Evolutionary conservation across 2,797 vertebrate species (phyloP).

Genomic region (Danio kyathit): DNA sequence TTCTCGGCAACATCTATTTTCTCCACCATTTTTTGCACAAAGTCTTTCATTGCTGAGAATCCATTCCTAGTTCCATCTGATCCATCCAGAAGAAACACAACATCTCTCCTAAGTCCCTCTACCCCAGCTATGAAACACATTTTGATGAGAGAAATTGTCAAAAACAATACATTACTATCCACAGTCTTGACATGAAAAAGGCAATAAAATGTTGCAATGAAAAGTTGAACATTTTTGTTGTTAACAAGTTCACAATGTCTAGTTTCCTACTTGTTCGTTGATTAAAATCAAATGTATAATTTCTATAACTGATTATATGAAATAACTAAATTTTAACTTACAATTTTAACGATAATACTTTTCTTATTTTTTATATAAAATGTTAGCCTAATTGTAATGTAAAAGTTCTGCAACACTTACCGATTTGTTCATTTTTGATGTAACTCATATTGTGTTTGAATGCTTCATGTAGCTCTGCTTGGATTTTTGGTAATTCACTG

Average conservation of each 20-base stretch:
- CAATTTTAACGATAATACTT: background rate
- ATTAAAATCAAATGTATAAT: no score
- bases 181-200: no score
- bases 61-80: slow-evolving; percentile 77
- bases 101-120: slow-evolving; percentile 75
- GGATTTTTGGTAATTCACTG: slow-evolving; percentile 57
- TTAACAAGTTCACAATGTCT: no score
- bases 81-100: slow-evolving; percentile 86
- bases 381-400: background rate
- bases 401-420: slow-evolving; percentile 41
- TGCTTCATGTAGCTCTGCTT: slow-evolving; percentile 54
- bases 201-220: no score
- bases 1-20: slow-evolving; percentile 75
- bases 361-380: background rate
- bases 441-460: slow-evolving; percentile 29
- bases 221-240: background rate
- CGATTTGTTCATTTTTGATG: slow-evolving; percentile 12
- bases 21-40: slow-evolving; percentile 79
- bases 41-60: slow-evolving; percentile 78
- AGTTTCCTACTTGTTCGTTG: no score
- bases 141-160: background rate
- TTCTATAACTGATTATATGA: no score
- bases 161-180: background rate
- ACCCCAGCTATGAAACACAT: slow-evolving; percentile 39
- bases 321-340: no score